Evolutionary conservation across 2,113 vertebrate species (phyloP).

Genomic region (Lophius piscatorius): DNA sequence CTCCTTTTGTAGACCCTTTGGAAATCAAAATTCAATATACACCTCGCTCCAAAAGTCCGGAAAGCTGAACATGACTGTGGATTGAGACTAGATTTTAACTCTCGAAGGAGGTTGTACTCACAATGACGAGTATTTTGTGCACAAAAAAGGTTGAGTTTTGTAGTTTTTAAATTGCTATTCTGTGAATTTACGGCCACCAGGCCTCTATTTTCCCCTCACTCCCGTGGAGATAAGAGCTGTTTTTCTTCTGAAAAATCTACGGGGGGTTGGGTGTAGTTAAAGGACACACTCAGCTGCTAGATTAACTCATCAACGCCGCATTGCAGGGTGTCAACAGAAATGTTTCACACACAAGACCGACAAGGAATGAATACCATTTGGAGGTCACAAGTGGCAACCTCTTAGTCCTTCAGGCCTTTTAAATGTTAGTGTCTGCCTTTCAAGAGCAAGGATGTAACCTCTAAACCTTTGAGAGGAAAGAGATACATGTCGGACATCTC

Average conservation of each 20-base stretch:
- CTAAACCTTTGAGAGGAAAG: constrained; percentile 68
- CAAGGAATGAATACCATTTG: constrained; percentile 85
- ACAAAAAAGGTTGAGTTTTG: constrained; percentile 41
- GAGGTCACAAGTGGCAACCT: constrained; percentile 79
- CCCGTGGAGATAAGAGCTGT: constrained; percentile 65
- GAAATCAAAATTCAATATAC: constrained; percentile 14
- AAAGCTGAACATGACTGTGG: constrained; percentile 40
- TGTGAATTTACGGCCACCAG: constrained; percentile 62
- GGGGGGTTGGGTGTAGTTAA: constrained; percentile 73
- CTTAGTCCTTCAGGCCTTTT: constrained; percentile 74
- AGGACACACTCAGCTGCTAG: constrained; percentile 86
- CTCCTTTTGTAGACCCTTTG: constrained; percentile 43
- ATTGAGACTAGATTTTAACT: constrained; percentile 20
- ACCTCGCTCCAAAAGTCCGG: constrained; percentile 15
- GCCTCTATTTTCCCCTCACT: constrained; percentile 51
- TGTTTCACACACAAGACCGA: constrained; percentile 82
- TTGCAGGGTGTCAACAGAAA: constrained; percentile 86
- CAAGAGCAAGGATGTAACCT: constrained; percentile 78
- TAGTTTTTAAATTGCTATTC: constrained; percentile 39
- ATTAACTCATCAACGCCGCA: constrained; percentile 86
- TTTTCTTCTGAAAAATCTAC: constrained; percentile 71
- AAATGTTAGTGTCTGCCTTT: constrained; percentile 83
- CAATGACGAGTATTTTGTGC: constrained; percentile 1
- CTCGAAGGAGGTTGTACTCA: constrained; percentile 10
- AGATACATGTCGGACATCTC: constrained; percentile 51